Evolutionary conservation across 92 coral and sea anemone genomes (phyloP).

Genomic region (Palythoa heliodiscus): DNA sequence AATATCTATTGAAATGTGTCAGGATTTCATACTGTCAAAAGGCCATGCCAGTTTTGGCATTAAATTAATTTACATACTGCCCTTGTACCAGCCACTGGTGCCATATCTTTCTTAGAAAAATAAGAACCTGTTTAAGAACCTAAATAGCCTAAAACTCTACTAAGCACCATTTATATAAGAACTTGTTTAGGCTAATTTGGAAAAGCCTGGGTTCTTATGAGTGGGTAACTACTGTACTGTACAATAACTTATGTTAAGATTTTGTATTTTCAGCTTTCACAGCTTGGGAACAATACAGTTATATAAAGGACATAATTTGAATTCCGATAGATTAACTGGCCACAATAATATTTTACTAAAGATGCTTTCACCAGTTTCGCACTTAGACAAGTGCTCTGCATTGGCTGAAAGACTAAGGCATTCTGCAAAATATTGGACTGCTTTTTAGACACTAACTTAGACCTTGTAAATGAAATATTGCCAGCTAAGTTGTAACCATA

Average conservation of each 20-base stretch:
- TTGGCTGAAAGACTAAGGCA: conserved; percentile 8
- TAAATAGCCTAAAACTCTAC: too few species aligned
- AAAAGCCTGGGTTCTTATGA: too few species aligned
- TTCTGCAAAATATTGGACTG: conserved; percentile 46
- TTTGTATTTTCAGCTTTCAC: not conserved
- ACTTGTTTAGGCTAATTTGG: too few species aligned
- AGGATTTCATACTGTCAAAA: not conserved
- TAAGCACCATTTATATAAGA: too few species aligned
- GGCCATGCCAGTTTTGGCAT: conserved; percentile 2
- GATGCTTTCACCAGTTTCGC: not conserved
- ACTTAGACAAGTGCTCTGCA: conserved; percentile 23
- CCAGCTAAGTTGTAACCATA: conserved; percentile 45
- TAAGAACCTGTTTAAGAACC: not conserved
- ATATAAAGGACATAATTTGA: not conserved
- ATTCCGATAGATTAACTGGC: not conserved
- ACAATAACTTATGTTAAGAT: not conserved
- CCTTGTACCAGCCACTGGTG: not conserved
- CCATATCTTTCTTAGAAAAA: not conserved
- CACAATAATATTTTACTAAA: not conserved
- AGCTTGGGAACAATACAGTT: conserved; percentile 3
- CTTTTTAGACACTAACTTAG: conserved; percentile 45
- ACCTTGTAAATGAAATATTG: conserved; percentile 1
- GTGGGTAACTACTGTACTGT: not conserved
- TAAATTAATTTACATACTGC: not conserved
- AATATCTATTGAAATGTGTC: not conserved